Percentiles rank a stretch among this genome's conserved stretches.
phyloP scores from a whole-genome alignment of 2,888 invertebrate genomes.

The Lasioglossum leucozonium region DNA sequence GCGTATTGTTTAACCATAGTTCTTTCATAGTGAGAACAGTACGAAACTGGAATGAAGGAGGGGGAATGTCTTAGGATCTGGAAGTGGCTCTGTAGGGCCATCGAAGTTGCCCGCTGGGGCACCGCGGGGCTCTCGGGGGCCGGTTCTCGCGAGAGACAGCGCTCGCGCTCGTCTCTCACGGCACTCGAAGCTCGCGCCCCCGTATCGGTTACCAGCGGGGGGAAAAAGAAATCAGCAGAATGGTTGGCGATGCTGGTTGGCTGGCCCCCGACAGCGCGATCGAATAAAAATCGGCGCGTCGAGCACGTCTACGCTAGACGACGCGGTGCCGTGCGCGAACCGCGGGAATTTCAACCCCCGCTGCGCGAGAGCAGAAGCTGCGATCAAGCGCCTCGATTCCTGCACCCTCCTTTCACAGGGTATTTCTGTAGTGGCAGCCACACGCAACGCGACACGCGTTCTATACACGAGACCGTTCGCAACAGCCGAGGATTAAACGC shows the following conservation, averaged over 20 bases:
- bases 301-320: slow-evolving; percentile 64
- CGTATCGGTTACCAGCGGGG: slow-evolving; percentile 51
- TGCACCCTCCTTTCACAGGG: slow-evolving; percentile 59
- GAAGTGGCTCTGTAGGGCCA: slow-evolving; percentile 33
- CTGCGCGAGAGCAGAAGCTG: slow-evolving; percentile 60
- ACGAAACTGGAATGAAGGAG: neutral
- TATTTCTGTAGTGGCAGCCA: slow-evolving; percentile 72
- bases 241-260: slow-evolving; percentile 17
- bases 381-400: slow-evolving; percentile 29
- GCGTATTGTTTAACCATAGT: too few relatives aligned
- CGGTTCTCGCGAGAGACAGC: slow-evolving; percentile 41
- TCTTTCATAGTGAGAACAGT: neutral
- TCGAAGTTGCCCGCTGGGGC: slow-evolving; percentile 47
- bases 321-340: slow-evolving; percentile 50
- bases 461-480: slow-evolving; percentile 26
- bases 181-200: slow-evolving; percentile 66
- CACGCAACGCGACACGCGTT: slow-evolving; percentile 70
- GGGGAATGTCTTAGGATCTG: neutral
- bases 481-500: slow-evolving; percentile 20
- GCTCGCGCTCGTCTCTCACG: slow-evolving; percentile 70
- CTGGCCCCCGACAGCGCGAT: slow-evolving; percentile 78
- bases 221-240: slow-evolving; percentile 67
- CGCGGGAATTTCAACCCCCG: slow-evolving; percentile 75
- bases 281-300: slow-evolving; percentile 75
- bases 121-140: slow-evolving; percentile 20